Conservation (phyloP, 2,113 vertebrate species). For the Hucho hucho region DNA sequence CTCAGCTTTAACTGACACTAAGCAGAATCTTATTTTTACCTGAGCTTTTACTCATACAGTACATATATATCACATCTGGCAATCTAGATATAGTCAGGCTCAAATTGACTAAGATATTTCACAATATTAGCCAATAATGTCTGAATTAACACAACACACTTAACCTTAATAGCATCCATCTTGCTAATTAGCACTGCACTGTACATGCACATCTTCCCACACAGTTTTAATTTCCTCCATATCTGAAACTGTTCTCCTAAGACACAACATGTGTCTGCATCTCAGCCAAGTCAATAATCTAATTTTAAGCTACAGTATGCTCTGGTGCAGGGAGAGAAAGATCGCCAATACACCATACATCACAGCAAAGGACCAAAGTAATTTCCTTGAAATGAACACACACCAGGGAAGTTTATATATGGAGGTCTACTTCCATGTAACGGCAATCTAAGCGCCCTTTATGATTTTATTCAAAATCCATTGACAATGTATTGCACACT, state of each 20-base stretch:
- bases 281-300: neutral
- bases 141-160: too few species aligned
- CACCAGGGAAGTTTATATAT: conserved; percentile 57
- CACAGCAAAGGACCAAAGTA: conserved; percentile 39
- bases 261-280: neutral
- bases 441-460: conserved; percentile 66
- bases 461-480: conserved; percentile 67
- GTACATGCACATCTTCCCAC: too few species aligned
- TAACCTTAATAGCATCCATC: too few species aligned
- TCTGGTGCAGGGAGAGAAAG: conserved; percentile 14
- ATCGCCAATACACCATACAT: conserved; percentile 49
- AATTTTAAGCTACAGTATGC: neutral
- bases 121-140: too few species aligned
- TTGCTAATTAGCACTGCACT: too few species aligned
- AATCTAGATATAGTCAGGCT: neutral
- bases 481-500: conserved; percentile 58
- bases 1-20: conserved; percentile 54
- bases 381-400: too few species aligned
- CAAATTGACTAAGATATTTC: too few species aligned
- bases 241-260: too few species aligned
- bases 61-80: neutral
- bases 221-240: too few species aligned
- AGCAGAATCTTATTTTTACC: conserved; percentile 38
- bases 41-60: neutral
- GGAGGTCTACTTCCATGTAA: conserved; percentile 62